Evolutionary conservation across 1,140 invertebrate genomes (phyloP).

Genomic region (Sycophila sp.): DNA sequence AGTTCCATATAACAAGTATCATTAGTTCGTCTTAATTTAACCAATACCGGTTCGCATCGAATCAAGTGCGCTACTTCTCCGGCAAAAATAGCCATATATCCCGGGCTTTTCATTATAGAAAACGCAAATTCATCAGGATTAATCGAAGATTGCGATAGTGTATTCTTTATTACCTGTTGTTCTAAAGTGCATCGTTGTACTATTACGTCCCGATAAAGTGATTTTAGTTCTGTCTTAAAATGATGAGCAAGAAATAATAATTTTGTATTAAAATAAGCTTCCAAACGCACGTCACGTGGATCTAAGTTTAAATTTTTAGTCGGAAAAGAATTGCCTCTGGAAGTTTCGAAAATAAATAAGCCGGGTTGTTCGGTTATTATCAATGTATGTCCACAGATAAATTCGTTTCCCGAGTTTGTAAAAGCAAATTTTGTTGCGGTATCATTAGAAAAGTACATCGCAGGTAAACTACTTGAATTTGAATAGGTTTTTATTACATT

Average conservation of each 20-base stretch:
- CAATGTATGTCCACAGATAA: not conserved
- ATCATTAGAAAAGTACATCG: not conserved
- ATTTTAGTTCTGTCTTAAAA: constrained; percentile 22
- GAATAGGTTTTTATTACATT: not conserved
- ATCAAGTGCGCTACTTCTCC: constrained; percentile 46
- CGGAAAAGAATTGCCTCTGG: not conserved
- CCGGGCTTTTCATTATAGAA: constrained; percentile 41
- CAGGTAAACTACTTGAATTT: not conserved
- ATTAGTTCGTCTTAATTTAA: constrained; percentile 21
- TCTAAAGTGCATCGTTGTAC: constrained; percentile 40
- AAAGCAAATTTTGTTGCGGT: not conserved
- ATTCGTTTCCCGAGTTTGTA: not conserved
- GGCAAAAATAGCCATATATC: constrained; percentile 39
- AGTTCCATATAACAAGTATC: constrained; percentile 31
- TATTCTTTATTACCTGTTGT: constrained; percentile 35
- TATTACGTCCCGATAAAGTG: constrained; percentile 33
- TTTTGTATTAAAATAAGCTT: constrained; percentile 42
- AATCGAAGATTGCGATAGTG: constrained; percentile 15
- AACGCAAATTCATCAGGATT: constrained; percentile 45
- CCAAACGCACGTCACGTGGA: not conserved
- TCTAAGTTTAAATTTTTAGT: not conserved
- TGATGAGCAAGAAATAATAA: constrained; percentile 41
- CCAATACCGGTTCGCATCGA: constrained; percentile 39
- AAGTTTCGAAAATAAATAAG: not conserved
- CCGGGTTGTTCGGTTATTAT: not conserved